Base-by-base conservation (phyloP, 2,888 invertebrate species). In the Bugula neritina region DNA sequence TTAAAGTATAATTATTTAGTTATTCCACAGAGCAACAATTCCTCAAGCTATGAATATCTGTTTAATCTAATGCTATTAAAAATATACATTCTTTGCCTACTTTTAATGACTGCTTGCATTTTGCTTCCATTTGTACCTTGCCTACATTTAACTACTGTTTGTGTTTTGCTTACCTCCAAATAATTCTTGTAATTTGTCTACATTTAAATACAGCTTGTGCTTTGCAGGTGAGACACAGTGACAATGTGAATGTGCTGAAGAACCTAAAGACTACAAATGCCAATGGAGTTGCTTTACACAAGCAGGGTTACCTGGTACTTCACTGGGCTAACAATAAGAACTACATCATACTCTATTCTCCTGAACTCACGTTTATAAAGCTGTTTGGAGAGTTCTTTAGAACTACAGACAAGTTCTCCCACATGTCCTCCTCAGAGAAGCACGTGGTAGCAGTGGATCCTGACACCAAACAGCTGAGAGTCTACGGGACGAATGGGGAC, bases 311-410 rank as follows among this genome's bases (percentile, higher is more conserved):
- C 31, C 5, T 63, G 31, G 63, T 31, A 17, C 63, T 63, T 25
- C 63, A 63, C n/a, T 63, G 63, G 63, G 27, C 25, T 31, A 63
- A 63, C 27, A 27, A 27, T 10, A 63, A 63, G 31, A 63, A 63
- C 31, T 63, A 63, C 63, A 63, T 63, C 5, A 63, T 63, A 2
- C 63, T 63, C n/a, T 63, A 63, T 31, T 63, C 63, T 2, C 34
- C 34, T 3, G 63, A 63, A 5, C 31, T 63, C 5, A 13, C 31
- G 2, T 63, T 63, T 34, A 5, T 31, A 13, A 63, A 63, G 31
- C 34, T 63, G 34, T 63, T 63, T 34, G 63, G 63, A 63, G 63
- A 63, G 63, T 63, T 63, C 63, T 63, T 63, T 31, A 27, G 63
- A 63, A 63, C 63, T 13, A 63, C 63, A 13, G 63, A 63, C 31